phyloP scores from a whole-genome alignment of 2,113 vertebrate genomes.

The Malurus cyaneus region DNA sequence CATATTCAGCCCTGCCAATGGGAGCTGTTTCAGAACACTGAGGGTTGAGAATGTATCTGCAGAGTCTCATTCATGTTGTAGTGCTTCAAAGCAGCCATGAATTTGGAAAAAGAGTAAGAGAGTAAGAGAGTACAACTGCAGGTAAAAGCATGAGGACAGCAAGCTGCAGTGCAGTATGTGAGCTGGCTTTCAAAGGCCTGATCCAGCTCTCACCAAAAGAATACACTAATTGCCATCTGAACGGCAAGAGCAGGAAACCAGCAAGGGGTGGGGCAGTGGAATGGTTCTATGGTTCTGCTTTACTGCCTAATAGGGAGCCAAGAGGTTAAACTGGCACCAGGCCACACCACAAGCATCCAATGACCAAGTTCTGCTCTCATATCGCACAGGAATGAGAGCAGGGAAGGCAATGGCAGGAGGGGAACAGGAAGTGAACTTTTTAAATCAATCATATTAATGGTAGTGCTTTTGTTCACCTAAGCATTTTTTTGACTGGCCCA shows the following conservation, averaged over 20 bases:
- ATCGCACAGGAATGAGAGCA: not conserved
- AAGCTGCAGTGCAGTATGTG: not conserved
- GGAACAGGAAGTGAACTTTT: not conserved
- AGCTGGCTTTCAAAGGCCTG: not conserved
- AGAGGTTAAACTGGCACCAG: not conserved
- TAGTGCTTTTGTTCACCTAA: not conserved
- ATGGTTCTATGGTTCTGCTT: not conserved
- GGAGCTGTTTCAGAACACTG: not conserved
- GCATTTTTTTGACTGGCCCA: not conserved
- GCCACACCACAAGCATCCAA: slow-evolving; percentile 31
- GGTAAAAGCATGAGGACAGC: not conserved
- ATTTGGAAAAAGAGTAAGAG: not conserved
- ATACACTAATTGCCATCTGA: not conserved
- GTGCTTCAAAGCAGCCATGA: not conserved
- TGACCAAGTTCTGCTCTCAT: not conserved
- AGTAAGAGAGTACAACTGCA: not conserved
- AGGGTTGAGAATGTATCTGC: not conserved
- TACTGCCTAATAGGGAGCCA: slow-evolving; percentile 24
- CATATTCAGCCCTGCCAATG: not conserved
- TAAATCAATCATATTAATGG: not conserved
- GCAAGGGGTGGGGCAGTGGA: too few species aligned
- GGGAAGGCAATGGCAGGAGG: not conserved
- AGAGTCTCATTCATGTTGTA: not conserved
- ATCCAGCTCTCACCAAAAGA: not conserved
- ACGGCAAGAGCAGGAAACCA: not conserved